Percentiles rank a stretch among this genome's conserved stretches.
Evolutionary conservation across 2,797 vertebrate genomes (phyloP).

Genomic region (Glyptemys insculpta): DNA sequence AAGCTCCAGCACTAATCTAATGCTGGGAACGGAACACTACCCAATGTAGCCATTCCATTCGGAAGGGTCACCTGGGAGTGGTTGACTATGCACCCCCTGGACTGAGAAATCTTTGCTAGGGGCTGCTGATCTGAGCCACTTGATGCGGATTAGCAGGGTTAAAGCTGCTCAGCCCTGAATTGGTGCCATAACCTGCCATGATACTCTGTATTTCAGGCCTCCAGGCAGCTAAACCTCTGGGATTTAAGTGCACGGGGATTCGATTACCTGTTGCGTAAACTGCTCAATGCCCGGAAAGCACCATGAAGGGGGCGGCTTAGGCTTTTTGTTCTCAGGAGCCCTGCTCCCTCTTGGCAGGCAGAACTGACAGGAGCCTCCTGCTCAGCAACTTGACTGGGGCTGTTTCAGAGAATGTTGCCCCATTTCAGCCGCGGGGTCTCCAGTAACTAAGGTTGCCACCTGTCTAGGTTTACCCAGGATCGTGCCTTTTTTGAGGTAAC

Average conservation of each 20-base stretch:
- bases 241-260: not conserved
- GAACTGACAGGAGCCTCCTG: accelerated
- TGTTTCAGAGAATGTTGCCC: not conserved
- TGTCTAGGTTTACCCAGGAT: not conserved
- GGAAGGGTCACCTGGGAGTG: not conserved
- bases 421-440: not conserved
- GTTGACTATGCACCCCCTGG: not conserved
- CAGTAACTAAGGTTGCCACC: not conserved
- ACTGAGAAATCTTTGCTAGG: not conserved
- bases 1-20: not conserved
- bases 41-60: not conserved
- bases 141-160: not conserved
- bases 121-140: not conserved
- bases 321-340: not conserved
- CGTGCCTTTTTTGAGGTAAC: not conserved
- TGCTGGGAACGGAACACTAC: accelerated
- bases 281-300: not conserved
- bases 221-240: not conserved
- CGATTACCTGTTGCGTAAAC: conserved; percentile 35
- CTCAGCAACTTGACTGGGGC: not conserved
- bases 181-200: not conserved
- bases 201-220: not conserved
- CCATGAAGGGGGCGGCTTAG: not conserved
- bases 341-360: not conserved
- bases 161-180: not conserved